These are phyloP conservation scores for Leiothrix lutea DNA, from an alignment of 2,113 vertebrate species.

Conservation along the genomic window DNA sequence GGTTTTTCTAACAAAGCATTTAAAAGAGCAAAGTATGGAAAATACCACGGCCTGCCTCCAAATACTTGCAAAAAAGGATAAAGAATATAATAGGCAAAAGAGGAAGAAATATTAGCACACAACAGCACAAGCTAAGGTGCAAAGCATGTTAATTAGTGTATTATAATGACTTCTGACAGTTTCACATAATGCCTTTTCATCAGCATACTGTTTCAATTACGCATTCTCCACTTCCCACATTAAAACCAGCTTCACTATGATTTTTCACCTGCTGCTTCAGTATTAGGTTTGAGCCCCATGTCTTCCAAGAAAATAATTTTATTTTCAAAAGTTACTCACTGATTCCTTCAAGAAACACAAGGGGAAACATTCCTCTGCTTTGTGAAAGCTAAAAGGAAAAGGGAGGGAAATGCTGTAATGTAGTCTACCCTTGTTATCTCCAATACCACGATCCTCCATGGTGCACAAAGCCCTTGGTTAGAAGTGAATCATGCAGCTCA, in stretches of 20 bases:
- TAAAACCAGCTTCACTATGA: conserved; percentile 52
- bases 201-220: conserved; percentile 71
- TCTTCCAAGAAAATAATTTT: conserved; percentile 34
- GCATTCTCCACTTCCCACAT: conserved; percentile 56
- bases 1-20: not conserved
- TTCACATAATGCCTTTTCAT: conserved; percentile 64
- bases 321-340: conserved; percentile 50
- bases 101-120: conserved; percentile 54
- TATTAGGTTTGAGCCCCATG: conserved; percentile 46
- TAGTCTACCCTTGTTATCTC: not conserved
- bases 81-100: conserved; percentile 32
- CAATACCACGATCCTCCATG: not conserved
- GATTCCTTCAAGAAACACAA: conserved; percentile 14
- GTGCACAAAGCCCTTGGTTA: conserved; percentile 33
- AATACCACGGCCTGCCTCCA: not conserved
- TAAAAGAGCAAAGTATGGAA: not conserved
- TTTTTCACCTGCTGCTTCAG: conserved; percentile 60
- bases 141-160: conserved; percentile 62
- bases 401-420: not conserved
- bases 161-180: conserved; percentile 67
- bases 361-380: conserved; percentile 5
- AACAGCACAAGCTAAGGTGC: conserved; percentile 36
- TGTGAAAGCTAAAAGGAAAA: not conserved
- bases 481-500: conserved; percentile 21
- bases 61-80: conserved; percentile 36